Conservation (phyloP, 2,888 invertebrate species). For the Scotopteryx bipunctaria region DNA sequence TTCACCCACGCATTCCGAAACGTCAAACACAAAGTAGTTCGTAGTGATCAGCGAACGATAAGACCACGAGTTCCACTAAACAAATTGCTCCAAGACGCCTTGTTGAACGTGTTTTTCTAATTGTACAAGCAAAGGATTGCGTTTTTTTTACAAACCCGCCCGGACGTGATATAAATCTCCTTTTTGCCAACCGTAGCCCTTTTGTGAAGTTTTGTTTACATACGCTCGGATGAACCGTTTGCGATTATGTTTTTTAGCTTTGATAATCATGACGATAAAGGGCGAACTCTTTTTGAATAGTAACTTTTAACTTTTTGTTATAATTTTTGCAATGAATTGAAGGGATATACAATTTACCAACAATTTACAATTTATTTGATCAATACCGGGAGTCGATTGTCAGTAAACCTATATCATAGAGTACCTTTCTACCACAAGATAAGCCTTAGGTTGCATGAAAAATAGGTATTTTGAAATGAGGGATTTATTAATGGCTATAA, state of each 20-base stretch:
- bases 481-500: too few relatives aligned
- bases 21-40: too few relatives aligned
- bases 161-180: slow-evolving; percentile 27
- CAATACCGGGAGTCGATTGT: too few relatives aligned
- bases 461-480: too few relatives aligned
- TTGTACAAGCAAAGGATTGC: slow-evolving; percentile 27
- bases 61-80: too few relatives aligned
- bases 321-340: background rate
- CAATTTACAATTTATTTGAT: too few relatives aligned
- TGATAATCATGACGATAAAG: slow-evolving; percentile 18
- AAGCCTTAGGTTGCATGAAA: too few relatives aligned
- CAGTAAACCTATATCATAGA: too few relatives aligned
- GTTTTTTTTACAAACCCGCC: slow-evolving; percentile 22
- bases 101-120: slow-evolving; percentile 20
- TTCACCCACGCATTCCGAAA: too few relatives aligned
- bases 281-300: slow-evolving; percentile 1
- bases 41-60: too few relatives aligned
- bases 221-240: slow-evolving; percentile 27
- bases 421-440: too few relatives aligned
- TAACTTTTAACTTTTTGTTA: background rate
- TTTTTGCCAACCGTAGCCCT: slow-evolving; percentile 21
- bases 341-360: too few relatives aligned
- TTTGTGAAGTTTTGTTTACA: slow-evolving; percentile 29
- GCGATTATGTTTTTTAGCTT: slow-evolving; percentile 20
- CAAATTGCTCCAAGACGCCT: slow-evolving; percentile 16